Conservation (phyloP, 2,113 vertebrate species). For the Aix galericulata region DNA sequence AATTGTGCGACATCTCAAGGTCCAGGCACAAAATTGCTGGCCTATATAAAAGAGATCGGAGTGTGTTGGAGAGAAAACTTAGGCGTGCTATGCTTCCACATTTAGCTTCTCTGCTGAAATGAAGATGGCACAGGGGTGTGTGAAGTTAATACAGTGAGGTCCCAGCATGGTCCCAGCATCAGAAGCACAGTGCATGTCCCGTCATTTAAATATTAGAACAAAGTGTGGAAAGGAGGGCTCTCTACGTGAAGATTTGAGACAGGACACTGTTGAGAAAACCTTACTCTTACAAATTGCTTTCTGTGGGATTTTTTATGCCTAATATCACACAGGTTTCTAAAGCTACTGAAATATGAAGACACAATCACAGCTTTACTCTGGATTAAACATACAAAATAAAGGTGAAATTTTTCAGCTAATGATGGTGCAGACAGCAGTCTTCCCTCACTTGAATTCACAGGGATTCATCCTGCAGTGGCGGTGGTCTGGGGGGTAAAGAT, state of each 20-base stretch:
- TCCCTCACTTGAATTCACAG: background rate
- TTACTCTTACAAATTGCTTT: slow-evolving; percentile 16
- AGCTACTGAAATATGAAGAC: background rate
- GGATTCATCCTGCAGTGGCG: background rate
- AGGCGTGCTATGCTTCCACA: background rate
- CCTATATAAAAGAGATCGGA: background rate
- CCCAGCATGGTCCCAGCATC: rapidly evolving
- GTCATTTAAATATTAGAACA: background rate
- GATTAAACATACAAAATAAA: background rate
- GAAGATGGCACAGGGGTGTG: background rate
- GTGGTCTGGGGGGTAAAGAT: background rate
- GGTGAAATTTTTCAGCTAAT: background rate
- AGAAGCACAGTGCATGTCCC: background rate
- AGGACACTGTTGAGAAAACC: background rate
- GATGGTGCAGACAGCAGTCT: background rate
- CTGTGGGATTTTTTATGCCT: slow-evolving; percentile 4
- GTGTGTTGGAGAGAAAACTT: background rate
- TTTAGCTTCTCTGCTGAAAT: background rate
- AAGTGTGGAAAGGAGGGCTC: background rate
- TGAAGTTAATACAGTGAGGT: background rate
- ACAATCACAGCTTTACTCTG: background rate
- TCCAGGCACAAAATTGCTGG: background rate
- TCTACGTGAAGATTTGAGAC: background rate
- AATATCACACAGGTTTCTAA: background rate
- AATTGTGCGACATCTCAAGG: background rate